Base-by-base conservation (phyloP, 2,888 invertebrate genomes). In the Nemoura dubitans region DNA sequence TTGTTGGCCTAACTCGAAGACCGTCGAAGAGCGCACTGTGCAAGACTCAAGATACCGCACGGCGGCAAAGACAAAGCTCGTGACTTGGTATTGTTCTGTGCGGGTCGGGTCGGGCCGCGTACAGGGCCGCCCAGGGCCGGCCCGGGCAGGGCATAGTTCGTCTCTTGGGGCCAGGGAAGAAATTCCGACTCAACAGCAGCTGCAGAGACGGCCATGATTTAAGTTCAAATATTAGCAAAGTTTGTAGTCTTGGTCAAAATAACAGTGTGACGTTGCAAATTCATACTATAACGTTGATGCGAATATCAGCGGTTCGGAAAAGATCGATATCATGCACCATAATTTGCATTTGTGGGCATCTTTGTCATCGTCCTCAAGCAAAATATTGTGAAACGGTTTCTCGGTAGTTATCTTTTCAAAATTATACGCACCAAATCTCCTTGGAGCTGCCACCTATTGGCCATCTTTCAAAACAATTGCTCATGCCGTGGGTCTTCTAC, bases 161-260 rank as follows among this genome's bases (percentile, higher is more conserved):
- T 59, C 59, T 59, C 59, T 21, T 21, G 21, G 59, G 59, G 2
- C 59, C 59, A 3, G 21, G 14, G 16, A 59, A 59, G 59, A 59
- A 59, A 7, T 59, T 59, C 21, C 59, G 3, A 59, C 59, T 36
- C n/a, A n/a, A 36, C 16, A 10, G 16, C 2, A 59, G 14, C 59
- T 59, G 21, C 6, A 59, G n/a, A n/a, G n/a, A 21, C 16, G 59
- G 59, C 14, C 21, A 21, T 21, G 59, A 21, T 21, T 10, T 21
- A 59, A 59, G 59, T 59, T 59, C 59, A 59, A 59, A 59, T 59
- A 59, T 59, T 36, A 36, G 36, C 59, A 59, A 59, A 59, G 59
- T 59, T 59, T 59, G 14, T 36, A 36, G 3, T 59, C 59, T 16
- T 59, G 59, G 59, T 59, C 59, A 21, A 59, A 59, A 59, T 59